Percentiles rank a stretch among this genome's conserved stretches.
Evolutionary conservation across 2,888 invertebrate genomes (phyloP).

Genomic region (Tetragnatha montana): DNA sequence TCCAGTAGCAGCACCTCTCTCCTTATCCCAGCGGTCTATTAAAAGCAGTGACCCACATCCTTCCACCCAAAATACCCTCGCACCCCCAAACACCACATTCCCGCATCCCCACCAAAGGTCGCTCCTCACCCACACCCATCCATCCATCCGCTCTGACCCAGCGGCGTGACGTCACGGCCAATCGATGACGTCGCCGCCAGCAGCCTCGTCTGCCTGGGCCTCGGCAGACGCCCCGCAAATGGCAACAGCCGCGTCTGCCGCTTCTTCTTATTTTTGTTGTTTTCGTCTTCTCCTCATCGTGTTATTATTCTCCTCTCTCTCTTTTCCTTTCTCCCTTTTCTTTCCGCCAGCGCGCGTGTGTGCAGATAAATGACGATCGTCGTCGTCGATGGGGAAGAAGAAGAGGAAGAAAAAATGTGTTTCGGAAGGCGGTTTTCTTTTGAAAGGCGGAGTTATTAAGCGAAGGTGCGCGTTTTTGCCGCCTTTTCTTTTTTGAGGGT

Average conservation of each 20-base stretch:
- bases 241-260: constrained; percentile 69
- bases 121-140: constrained; percentile 2
- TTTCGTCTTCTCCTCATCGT: constrained; percentile 28
- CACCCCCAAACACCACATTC: background rate
- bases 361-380: constrained; percentile 49
- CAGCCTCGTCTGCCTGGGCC: constrained; percentile 56
- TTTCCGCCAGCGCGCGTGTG: background rate
- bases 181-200: constrained; percentile 69
- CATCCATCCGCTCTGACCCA: constrained; percentile 50
- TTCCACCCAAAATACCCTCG: no score
- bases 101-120: constrained; percentile 21
- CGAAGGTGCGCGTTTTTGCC: constrained; percentile 37
- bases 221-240: constrained; percentile 64
- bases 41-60: no score
- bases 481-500: background rate
- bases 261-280: constrained; percentile 40
- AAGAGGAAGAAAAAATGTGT: constrained; percentile 10
- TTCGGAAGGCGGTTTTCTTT: constrained; percentile 33
- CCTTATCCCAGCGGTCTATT: no score
- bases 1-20: no score
- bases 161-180: constrained; percentile 55
- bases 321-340: constrained; percentile 17
- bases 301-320: constrained; percentile 19
- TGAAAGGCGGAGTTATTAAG: constrained; percentile 28
- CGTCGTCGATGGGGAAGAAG: background rate